These are phyloP conservation scores for Heliornis fulica DNA, from an alignment of 2,113 vertebrate species.

Conservation along the genomic window DNA sequence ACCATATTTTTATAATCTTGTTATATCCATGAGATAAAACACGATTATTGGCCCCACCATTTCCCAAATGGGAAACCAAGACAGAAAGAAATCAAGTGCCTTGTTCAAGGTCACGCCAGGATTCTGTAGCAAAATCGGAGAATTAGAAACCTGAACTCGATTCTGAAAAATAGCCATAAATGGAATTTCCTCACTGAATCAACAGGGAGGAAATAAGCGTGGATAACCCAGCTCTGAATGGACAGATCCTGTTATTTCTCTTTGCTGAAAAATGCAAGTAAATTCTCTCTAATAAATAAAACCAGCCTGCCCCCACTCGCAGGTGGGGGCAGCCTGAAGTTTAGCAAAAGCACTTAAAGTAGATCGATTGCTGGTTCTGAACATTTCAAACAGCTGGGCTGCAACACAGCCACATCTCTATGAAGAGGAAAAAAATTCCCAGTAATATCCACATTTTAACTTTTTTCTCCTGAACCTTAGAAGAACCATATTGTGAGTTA, in stretches of 20 bases:
- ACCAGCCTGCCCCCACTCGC: neutral
- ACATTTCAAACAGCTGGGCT: neutral
- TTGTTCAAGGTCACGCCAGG: neutral
- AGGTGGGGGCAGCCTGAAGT: neutral
- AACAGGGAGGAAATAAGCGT: neutral
- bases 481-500: neutral
- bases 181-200: neutral
- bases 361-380: neutral
- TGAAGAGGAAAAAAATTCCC: neutral
- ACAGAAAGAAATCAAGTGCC: constrained; percentile 30
- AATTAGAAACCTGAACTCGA: neutral
- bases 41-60: constrained; percentile 22
- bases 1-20: constrained; percentile 61
- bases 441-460: neutral
- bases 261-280: neutral
- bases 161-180: neutral
- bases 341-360: neutral
- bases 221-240: neutral
- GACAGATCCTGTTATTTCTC: neutral
- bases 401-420: neutral
- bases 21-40: constrained; percentile 47
- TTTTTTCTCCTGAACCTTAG: neutral
- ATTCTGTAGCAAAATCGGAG: neutral
- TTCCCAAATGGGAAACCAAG: constrained; percentile 27
- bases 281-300: neutral